Conservation (phyloP, 2,888 invertebrate species). For the Eledone cirrhosa region DNA sequence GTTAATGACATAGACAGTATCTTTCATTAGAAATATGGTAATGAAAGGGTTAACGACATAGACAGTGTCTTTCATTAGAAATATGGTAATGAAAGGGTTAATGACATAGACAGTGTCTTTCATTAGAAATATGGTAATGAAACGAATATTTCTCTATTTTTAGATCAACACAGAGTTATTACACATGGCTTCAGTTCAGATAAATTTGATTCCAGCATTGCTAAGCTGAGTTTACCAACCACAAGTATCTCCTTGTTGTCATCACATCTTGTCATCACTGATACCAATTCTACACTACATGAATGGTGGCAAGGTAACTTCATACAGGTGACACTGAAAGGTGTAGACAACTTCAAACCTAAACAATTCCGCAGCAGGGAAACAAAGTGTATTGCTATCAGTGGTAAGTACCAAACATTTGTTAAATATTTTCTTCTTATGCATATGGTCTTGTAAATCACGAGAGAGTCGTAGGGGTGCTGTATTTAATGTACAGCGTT, state of each 20-base stretch:
- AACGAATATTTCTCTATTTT: background rate
- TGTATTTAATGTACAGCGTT: too few species aligned
- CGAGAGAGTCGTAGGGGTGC: too few species aligned
- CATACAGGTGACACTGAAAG: background rate
- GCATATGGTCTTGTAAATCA: too few species aligned
- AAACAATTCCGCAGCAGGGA: background rate
- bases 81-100: too few species aligned
- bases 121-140: too few species aligned
- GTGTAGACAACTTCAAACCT: background rate
- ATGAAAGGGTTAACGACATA: too few species aligned
- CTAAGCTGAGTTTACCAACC: too few species aligned
- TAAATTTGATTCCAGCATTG: background rate
- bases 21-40: too few species aligned
- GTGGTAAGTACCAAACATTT: background rate
- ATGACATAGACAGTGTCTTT: too few species aligned
- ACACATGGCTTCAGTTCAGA: slow-evolving; percentile 3
- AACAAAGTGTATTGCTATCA: slow-evolving; percentile 9
- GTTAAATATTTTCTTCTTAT: too few species aligned
- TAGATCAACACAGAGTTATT: slow-evolving; percentile 14
- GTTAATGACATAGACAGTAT: too few species aligned
- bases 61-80: too few species aligned
- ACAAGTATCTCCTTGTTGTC: background rate
- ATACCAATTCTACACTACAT: background rate
- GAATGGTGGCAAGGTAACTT: background rate
- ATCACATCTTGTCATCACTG: background rate